Evolutionary conservation across 2,113 vertebrate genomes (phyloP).

Genomic region (Dasyornis broadbenti): DNA sequence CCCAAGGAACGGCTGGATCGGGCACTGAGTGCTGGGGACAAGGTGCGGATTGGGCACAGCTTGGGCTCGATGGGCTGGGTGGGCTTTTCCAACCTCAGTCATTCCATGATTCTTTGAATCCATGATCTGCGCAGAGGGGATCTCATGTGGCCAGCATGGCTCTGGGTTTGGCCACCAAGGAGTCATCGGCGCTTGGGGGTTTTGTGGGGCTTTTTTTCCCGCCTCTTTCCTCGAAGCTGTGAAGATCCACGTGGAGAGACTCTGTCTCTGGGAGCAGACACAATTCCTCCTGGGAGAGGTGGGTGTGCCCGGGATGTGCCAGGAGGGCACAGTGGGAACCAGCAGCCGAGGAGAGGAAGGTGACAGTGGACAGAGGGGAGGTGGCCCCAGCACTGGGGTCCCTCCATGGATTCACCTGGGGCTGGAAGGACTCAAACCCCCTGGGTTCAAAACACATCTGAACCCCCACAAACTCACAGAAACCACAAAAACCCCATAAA

Average conservation of each 20-base stretch:
- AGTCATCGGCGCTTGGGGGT: accelerated
- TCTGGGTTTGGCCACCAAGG: neutral
- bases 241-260: accelerated
- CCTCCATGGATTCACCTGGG: neutral
- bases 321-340: neutral
- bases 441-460: neutral
- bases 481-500: neutral
- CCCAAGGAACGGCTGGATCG: neutral
- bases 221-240: neutral
- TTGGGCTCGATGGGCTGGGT: accelerated
- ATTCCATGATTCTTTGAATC: neutral
- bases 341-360: neutral
- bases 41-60: neutral
- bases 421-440: neutral
- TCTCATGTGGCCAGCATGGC: too few species aligned
- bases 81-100: neutral
- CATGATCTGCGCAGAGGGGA: neutral
- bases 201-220: neutral
- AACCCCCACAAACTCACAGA: too few species aligned
- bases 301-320: neutral
- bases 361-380: neutral
- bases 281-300: neutral
- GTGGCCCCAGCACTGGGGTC: neutral
- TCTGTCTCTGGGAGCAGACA: too few species aligned
- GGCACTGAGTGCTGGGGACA: neutral